Conservation (phyloP, 2,113 vertebrate genomes). For the Bufo bufo region DNA sequence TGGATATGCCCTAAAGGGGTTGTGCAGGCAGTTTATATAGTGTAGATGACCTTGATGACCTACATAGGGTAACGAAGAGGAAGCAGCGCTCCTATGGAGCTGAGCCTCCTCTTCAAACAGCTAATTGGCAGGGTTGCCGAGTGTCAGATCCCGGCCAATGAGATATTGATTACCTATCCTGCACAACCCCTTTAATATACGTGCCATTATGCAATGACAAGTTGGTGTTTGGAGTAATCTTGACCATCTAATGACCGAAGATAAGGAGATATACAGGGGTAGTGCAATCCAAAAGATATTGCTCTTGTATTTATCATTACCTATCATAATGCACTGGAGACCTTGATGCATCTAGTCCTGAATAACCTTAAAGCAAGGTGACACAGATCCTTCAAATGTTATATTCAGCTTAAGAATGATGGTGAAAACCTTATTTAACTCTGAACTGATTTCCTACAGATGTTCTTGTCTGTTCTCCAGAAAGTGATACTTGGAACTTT, state of each 20-base stretch:
- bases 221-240: not conserved
- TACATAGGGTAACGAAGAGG: too few species aligned
- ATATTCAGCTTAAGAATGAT: conserved; percentile 12
- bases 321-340: not conserved
- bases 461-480: conserved; percentile 55
- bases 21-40: too few species aligned
- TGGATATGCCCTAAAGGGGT: too few species aligned
- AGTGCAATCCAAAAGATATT: not conserved
- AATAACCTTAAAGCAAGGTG: conserved; percentile 27
- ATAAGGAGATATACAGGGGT: not conserved
- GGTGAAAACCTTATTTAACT: conserved; percentile 55
- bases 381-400: not conserved
- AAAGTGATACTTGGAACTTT: conserved; percentile 55
- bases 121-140: too few species aligned
- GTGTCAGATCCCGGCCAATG: too few species aligned
- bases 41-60: too few species aligned
- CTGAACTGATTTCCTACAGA: conserved; percentile 57
- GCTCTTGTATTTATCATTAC: not conserved
- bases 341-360: not conserved
- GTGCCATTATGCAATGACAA: not conserved
- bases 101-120: too few species aligned
- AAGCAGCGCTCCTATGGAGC: too few species aligned
- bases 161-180: too few species aligned
- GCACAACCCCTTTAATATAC: too few species aligned
- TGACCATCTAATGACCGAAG: not conserved